These are phyloP conservation scores for Neofelis nebulosa DNA, from an alignment of 2,113 vertebrate species.

Conservation along the genomic window DNA sequence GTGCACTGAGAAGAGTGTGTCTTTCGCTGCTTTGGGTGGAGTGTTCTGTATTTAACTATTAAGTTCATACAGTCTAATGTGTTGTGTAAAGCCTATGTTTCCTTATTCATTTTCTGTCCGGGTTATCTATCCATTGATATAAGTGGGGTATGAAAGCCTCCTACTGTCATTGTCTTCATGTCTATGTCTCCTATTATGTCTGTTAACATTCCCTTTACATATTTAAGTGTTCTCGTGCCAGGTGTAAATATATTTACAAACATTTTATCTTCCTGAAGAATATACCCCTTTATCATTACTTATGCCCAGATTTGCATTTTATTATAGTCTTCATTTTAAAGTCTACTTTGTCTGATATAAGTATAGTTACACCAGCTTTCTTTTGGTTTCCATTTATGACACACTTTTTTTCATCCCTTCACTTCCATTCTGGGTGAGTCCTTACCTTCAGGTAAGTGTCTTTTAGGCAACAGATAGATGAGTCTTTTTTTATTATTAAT, in stretches of 20 bases:
- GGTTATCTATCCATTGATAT: not conserved
- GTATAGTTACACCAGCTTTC: not conserved
- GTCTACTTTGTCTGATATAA: not conserved
- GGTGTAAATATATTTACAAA: not conserved
- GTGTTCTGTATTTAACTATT: not conserved
- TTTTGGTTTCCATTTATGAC: not conserved
- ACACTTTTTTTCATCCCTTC: not conserved
- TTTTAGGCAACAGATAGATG: not conserved
- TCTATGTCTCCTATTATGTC: too few species aligned
- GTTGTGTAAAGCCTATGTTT: not conserved
- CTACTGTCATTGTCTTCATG: not conserved
- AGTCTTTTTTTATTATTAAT: not conserved
- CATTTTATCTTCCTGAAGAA: not conserved
- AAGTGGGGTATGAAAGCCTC: not conserved
- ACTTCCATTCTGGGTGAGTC: not conserved
- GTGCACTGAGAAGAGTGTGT: not conserved
- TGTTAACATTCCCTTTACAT: not conserved
- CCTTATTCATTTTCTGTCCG: not conserved
- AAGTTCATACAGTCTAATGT: not conserved
- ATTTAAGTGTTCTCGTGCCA: not conserved
- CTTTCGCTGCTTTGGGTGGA: not conserved
- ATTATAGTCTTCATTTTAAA: not conserved
- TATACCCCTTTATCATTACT: not conserved
- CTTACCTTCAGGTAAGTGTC: not conserved
- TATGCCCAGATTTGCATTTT: not conserved